Percentiles rank a stretch among this genome's conserved stretches.
Evolutionary conservation across 1,140 invertebrate genomes (phyloP).

Genomic region (Diabrotica undecimpunctata): DNA sequence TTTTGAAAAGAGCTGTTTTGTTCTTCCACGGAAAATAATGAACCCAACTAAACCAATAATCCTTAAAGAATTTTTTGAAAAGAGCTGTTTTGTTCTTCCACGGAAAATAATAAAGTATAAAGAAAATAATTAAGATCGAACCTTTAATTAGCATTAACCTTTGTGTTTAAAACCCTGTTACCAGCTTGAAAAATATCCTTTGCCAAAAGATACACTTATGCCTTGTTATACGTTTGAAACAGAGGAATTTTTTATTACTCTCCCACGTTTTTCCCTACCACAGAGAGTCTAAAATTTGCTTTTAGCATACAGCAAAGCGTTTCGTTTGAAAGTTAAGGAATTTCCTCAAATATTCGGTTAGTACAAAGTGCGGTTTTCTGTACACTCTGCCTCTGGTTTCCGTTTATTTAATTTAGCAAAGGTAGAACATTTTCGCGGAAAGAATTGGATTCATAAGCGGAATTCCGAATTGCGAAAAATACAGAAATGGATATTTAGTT

Average conservation of each 20-base stretch:
- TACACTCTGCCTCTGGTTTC: neutral
- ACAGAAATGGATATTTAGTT: too few species aligned
- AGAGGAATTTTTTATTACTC: neutral
- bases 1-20: too few species aligned
- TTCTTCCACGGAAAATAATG: too few species aligned
- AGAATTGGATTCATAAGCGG: neutral
- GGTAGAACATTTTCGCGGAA: neutral
- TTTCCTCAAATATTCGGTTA: neutral
- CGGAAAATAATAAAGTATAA: too few species aligned
- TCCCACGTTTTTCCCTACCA: neutral
- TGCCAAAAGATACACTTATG: neutral
- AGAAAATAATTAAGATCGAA: too few species aligned
- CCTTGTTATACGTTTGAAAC: too few species aligned
- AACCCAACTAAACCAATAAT: too few species aligned
- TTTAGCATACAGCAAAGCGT: neutral
- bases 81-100: too few species aligned
- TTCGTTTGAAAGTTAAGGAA: neutral
- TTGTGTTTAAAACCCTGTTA: too few species aligned
- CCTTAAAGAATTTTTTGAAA: too few species aligned
- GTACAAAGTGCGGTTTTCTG: neutral
- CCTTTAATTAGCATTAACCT: too few species aligned
- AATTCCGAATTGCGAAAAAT: too few species aligned
- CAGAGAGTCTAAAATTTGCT: neutral
- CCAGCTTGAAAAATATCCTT: neutral
- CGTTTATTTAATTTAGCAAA: conserved; percentile 1